These are phyloP conservation scores for Ammodytes dubius DNA, from an alignment of 2,113 vertebrate species.

Conservation along the genomic window DNA sequence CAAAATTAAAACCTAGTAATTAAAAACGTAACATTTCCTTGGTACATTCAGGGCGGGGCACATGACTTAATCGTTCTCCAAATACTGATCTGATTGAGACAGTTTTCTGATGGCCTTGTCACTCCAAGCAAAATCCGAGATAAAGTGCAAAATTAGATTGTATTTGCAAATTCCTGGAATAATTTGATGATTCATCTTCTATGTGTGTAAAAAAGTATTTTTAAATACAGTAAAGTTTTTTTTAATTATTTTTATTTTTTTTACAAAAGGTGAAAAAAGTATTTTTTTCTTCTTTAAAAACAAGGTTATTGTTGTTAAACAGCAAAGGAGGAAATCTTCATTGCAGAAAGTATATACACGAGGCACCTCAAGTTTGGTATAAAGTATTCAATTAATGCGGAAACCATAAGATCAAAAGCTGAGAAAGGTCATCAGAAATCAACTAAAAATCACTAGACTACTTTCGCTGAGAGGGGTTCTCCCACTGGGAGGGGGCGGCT, in stretches of 20 bases:
- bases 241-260: slow-evolving; percentile 58
- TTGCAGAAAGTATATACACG: slow-evolving; percentile 84
- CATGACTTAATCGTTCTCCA: slow-evolving; percentile 29
- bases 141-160: slow-evolving; percentile 89
- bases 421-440: slow-evolving; percentile 50
- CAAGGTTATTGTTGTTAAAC: slow-evolving; percentile 80
- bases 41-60: slow-evolving; percentile 78
- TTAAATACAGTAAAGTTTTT: slow-evolving; percentile 81
- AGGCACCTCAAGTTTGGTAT: slow-evolving; percentile 87
- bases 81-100: slow-evolving; percentile 61
- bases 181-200: slow-evolving; percentile 69
- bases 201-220: slow-evolving; percentile 82
- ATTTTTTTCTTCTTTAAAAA: slow-evolving; percentile 59
- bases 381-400: slow-evolving; percentile 77
- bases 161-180: slow-evolving; percentile 88
- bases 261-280: slow-evolving; percentile 76
- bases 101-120: slow-evolving; percentile 73
- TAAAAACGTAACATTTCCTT: slow-evolving; percentile 33
- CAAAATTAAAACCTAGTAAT: slow-evolving; percentile 46
- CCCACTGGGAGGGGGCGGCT: slow-evolving; percentile 8
- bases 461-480: slow-evolving; percentile 5
- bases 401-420: slow-evolving; percentile 49
- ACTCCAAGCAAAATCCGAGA: slow-evolving; percentile 74
- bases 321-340: slow-evolving; percentile 73
- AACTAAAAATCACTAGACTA: slow-evolving; percentile 21